Evolutionary conservation across 2,113 vertebrate genomes (phyloP), one percentile per base, ranked within the genome.

Genomic region (Martes martes): DNA sequence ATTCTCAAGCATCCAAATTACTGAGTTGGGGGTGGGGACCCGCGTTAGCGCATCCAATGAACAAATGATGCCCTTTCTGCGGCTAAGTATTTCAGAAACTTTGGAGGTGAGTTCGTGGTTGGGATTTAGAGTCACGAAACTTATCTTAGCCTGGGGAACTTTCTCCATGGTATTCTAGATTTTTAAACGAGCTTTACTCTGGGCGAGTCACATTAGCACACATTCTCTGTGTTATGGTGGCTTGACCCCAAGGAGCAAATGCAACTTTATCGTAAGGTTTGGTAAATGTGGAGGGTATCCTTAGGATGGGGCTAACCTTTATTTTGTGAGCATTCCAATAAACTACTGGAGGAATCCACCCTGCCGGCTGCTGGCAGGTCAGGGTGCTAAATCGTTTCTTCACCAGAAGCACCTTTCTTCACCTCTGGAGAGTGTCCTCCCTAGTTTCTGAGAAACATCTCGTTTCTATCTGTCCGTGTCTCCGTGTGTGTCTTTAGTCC

Each of bases 281-380:
- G 95, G 96, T 97, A 98, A 99, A 99, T 98, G 98, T 98, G 97
- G 95, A 88, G 88, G 98, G 97, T 99, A 95, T 98, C 98, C 98
- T 96, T 96, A 97, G 98, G 98, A 98, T 97, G 98, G 85, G 94
- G 96, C 93, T 98, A 98, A 98, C 98, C 98, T 99, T 99, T 98
- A 96, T 95, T 98, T 98, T 98, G 98, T 84, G 98, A 98, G 98
- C 97, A 97, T 95, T 98, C 96, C 71, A 91, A 92, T 98, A 97
- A 67, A 97, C 95, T 52, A 95, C 97, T 86, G 97, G 73, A 80
- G 80, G 87, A 97, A 98, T 98, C 95, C 97, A 97, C 95, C 88
- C 92, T 80, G 93, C 93, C 74, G 84, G 93, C 88, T 90, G 97
- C 95, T 97, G 92, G 96, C 95, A 31, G 82, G 61, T 76, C 65